Evolutionary conservation across 2,888 invertebrate genomes (phyloP), one percentile per base, ranked within the genome.

Genomic region (Stegophylla sp.): DNA sequence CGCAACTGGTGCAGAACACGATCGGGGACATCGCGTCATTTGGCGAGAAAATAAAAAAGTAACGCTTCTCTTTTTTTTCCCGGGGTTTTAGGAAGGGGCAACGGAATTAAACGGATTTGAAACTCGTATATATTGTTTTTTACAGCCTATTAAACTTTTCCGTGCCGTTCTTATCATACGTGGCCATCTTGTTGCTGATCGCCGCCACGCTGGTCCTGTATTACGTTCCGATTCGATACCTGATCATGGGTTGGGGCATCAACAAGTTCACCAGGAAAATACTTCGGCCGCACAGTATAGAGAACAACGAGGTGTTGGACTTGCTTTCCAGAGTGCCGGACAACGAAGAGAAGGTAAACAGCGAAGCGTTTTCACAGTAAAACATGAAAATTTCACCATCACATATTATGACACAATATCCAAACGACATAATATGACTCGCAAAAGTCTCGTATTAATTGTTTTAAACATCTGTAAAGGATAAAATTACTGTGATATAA

Each of bases 281-380:
- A 82, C 88, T 98, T 77, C 90, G 96, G 84, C 98, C 98, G 9
- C 94, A 98, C 87, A 93, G 95, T 53, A 94, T 98, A 87, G 95
- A 96, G 13, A 99, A 98, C 88, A 99, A 98, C 88, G 98, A 98
- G 89, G 88, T 98, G 12, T 87, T 98, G 83, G 98, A 99, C 88
- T 92, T 97, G 85, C 88, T 98, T 83, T 97, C 97, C 0, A 90
- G 98, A 84, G 94, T 98, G 75, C 98, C 98, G 48, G 95, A 96
- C 86, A 95, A 98, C 86, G 94, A 94, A 87, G 94, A 93, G 88
- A 88, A 97, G 88, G 96, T 97, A 87, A 91, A 90, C 88, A 86
- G n/a, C n/a, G n/a, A n/a, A n/a, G n/a, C n/a, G n/a, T n/a, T n/a
- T n/a, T n/a, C n/a, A n/a, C n/a, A n/a, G n/a, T n/a, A n/a, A n/a